phyloP scores from a whole-genome alignment of 2,888 invertebrate genomes.

The Oxycera nigricornis region DNA sequence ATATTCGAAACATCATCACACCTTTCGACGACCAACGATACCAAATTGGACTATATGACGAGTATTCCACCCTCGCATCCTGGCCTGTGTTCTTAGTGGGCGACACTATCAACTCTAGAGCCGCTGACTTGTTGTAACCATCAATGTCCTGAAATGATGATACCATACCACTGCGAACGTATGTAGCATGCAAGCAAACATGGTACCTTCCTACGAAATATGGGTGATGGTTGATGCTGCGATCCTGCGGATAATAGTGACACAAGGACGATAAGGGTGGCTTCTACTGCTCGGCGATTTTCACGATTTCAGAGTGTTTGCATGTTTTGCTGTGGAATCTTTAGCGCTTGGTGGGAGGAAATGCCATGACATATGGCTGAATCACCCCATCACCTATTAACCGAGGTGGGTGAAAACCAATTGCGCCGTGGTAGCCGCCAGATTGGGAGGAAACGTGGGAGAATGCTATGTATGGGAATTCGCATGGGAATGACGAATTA shows the following conservation, averaged over 20 bases:
- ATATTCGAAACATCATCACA: slow-evolving; percentile 35
- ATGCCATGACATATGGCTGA: slow-evolving; percentile 40
- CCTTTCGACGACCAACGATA: slow-evolving; percentile 1
- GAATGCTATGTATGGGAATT: slow-evolving; percentile 34
- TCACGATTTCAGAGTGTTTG: slow-evolving; percentile 22
- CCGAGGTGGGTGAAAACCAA: slow-evolving; percentile 34
- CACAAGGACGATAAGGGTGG: neutral
- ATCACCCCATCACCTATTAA: slow-evolving; percentile 28
- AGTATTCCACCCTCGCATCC: neutral
- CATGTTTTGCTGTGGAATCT: slow-evolving; percentile 10
- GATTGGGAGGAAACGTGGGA: slow-evolving; percentile 18
- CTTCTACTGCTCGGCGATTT: slow-evolving; percentile 1
- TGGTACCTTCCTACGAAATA: neutral
- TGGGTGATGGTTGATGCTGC: slow-evolving; percentile 29
- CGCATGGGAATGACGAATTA: slow-evolving; percentile 6
- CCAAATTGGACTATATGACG: slow-evolving; percentile 2
- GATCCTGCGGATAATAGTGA: slow-evolving; percentile 31
- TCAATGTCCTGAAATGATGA: slow-evolving; percentile 7
- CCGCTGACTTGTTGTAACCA: slow-evolving; percentile 15
- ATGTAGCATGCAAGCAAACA: neutral
- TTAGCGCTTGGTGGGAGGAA: slow-evolving; percentile 10
- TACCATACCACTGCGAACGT: neutral
- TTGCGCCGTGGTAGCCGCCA: neutral
- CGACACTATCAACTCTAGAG: slow-evolving; percentile 23
- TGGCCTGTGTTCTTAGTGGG: neutral